Conservation (phyloP, 2,888 invertebrate genomes). For the Didymodactylos carnosus region DNA sequence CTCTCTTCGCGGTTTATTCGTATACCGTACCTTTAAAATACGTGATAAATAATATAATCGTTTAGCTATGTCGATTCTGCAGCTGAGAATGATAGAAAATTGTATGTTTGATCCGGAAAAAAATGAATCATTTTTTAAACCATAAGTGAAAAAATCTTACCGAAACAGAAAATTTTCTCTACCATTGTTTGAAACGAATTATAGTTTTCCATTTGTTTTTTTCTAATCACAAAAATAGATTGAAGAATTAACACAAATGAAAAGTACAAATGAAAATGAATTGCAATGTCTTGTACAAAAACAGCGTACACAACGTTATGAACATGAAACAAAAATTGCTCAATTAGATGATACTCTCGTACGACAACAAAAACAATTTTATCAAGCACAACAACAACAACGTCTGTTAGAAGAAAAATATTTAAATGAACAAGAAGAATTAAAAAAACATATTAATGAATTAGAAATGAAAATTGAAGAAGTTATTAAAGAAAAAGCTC, state of each 20-base stretch:
- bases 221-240: neutral
- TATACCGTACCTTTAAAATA: no score
- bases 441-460: neutral
- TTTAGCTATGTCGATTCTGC: no score
- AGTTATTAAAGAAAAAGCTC: neutral
- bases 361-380: neutral
- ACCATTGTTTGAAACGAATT: no score
- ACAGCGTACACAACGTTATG: neutral
- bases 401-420: neutral
- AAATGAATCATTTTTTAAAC: no score
- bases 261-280: neutral
- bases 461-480: neutral
- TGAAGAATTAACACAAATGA: neutral
- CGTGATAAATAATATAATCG: no score
- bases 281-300: neutral
- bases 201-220: neutral
- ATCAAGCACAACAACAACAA: neutral
- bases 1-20: no score
- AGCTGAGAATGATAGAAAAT: no score
- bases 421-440: neutral
- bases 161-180: no score
- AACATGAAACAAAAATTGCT: neutral
- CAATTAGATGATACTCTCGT: neutral
- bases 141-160: no score
- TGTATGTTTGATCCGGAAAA: no score